Conservation (phyloP, 2,797 vertebrate species). For the Graptemys geographica region DNA sequence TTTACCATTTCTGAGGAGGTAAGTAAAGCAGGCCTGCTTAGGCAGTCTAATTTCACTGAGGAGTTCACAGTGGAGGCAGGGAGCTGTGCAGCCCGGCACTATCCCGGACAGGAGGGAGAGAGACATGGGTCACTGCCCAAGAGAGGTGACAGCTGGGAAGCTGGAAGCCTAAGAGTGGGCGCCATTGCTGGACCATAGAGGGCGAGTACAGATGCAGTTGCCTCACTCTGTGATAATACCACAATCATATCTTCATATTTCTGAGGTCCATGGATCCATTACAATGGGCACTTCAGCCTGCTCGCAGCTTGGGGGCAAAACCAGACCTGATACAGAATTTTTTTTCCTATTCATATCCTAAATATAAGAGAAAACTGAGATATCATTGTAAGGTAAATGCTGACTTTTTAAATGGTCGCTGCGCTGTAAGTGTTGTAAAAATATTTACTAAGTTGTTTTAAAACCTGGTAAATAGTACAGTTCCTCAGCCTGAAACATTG, state of each 20-base stretch:
- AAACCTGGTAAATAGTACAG: background rate
- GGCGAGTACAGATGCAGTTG: background rate
- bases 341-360: background rate
- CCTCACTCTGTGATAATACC: background rate
- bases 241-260: conserved; percentile 18
- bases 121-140: background rate
- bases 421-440: background rate
- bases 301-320: background rate
- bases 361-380: background rate
- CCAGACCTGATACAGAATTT: background rate
- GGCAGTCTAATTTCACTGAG: background rate
- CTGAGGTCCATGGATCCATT: fast-evolving
- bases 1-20: background rate
- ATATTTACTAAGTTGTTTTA: background rate
- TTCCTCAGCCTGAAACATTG: background rate
- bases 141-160: background rate
- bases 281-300: background rate
- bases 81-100: background rate
- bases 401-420: background rate
- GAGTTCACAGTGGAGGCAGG: background rate
- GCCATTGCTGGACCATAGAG: background rate
- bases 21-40: background rate
- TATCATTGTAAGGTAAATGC: background rate
- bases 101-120: background rate
- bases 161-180: background rate